Evolutionary conservation across 2,888 invertebrate species (phyloP).

Genomic region (Globia sparganii): DNA sequence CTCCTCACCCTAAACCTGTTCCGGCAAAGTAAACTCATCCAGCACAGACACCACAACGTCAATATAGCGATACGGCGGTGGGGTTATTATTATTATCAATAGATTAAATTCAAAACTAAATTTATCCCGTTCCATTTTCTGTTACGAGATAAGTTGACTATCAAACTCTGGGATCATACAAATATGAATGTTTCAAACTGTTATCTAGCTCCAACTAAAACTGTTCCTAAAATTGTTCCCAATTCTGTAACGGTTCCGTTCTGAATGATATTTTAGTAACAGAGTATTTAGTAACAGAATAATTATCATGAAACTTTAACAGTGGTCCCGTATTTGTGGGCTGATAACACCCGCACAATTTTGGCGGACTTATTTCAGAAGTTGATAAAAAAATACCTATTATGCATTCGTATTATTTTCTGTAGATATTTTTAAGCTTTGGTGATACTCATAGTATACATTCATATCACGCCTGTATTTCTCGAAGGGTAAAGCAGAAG

Average conservation of each 20-base stretch:
- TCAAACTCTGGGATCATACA: conserved; percentile 22
- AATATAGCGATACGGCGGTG: too few species aligned
- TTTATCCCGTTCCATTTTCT: not conserved
- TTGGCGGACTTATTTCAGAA: conserved; percentile 18
- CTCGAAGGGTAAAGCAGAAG: not conserved
- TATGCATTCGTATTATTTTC: not conserved
- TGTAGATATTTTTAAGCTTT: not conserved
- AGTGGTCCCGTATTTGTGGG: conserved; percentile 42
- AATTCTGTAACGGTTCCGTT: conserved; percentile 19
- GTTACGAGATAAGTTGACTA: conserved; percentile 18
- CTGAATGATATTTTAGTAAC: conserved; percentile 38
- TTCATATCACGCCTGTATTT: not conserved
- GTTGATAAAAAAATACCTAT: conserved; percentile 18
- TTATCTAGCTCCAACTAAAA: conserved; percentile 33
- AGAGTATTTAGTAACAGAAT: conserved; percentile 36
- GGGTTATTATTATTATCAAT: too few species aligned
- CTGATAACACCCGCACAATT: conserved; percentile 54
- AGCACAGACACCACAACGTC: too few species aligned
- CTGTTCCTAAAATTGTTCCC: conserved; percentile 33
- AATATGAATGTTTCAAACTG: conserved; percentile 29
- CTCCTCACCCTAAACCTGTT: too few species aligned
- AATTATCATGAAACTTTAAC: conserved; percentile 36
- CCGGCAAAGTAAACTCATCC: too few species aligned
- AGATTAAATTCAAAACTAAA: conserved; percentile 13
- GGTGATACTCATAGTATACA: not conserved